These are phyloP conservation scores for Meloidogyne floridensis DNA, from an alignment of 1,140 invertebrate genomes.

Conservation along the genomic window DNA sequence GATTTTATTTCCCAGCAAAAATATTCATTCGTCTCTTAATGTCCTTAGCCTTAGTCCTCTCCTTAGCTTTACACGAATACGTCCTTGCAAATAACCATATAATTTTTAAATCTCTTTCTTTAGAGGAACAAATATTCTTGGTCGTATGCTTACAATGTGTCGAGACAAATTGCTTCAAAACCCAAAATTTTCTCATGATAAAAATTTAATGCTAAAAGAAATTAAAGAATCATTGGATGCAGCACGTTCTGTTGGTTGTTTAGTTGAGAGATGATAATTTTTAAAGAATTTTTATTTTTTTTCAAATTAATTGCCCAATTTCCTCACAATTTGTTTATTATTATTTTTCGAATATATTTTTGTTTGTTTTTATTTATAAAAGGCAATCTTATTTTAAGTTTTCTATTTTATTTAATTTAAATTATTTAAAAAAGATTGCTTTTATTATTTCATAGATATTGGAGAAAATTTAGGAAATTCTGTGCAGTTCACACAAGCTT, in stretches of 20 bases:
- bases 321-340: neutral
- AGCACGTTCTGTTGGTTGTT: slow-evolving; percentile 18
- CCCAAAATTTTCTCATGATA: slow-evolving; percentile 34
- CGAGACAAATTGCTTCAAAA: slow-evolving; percentile 33
- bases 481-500: neutral
- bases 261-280: neutral
- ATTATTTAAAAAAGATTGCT: slow-evolving; percentile 7
- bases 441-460: neutral
- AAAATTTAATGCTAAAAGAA: slow-evolving; percentile 5
- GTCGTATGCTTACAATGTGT: slow-evolving; percentile 38
- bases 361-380: slow-evolving; percentile 2
- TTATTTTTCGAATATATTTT: neutral
- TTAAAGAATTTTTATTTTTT: neutral
- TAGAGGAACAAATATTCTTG: slow-evolving; percentile 33
- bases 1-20: too few species aligned
- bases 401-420: neutral
- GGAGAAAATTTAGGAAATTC: neutral
- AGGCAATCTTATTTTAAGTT: neutral
- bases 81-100: too few species aligned
- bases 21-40: too few species aligned
- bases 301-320: neutral
- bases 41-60: too few species aligned
- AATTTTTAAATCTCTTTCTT: too few species aligned
- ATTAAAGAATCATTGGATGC: slow-evolving; percentile 16
- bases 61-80: too few species aligned